Conservation (phyloP, 1,140 invertebrate genomes). For the Uloborus diversus region DNA sequence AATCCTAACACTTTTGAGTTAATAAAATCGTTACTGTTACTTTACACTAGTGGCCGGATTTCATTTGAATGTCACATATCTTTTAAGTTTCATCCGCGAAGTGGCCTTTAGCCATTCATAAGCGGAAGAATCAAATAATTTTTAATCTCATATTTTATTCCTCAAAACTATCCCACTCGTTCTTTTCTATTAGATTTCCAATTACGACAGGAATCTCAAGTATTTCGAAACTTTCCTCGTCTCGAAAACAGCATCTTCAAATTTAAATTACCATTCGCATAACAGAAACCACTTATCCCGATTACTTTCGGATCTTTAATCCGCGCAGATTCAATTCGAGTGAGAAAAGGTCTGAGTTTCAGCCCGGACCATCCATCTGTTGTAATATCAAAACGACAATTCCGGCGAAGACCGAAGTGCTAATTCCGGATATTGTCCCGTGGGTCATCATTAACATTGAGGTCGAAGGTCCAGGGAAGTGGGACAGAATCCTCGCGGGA, state of each 20-base stretch:
- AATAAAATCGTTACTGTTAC: no score
- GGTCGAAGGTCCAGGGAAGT: conserved; percentile 3
- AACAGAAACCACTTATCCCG: background rate
- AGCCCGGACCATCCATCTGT: background rate
- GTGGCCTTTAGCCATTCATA: no score
- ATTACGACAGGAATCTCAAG: no score
- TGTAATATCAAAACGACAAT: background rate
- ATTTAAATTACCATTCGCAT: background rate
- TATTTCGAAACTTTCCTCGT: no score
- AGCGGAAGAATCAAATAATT: no score
- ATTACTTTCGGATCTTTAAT: conserved; percentile 12
- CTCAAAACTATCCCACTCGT: no score
- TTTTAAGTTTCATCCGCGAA: no score
- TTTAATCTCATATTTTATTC: no score
- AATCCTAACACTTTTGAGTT: no score
- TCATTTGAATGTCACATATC: no score
- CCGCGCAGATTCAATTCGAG: conserved; percentile 2
- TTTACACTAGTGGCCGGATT: no score
- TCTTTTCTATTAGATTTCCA: no score
- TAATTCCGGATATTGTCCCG: conserved; percentile 16
- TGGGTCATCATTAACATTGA: conserved; percentile 19
- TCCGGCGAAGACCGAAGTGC: background rate
- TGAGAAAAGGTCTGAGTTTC: background rate
- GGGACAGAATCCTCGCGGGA: background rate
- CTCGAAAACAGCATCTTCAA: background rate